Percentiles rank a stretch among this genome's conserved stretches.
phyloP scores from a whole-genome alignment of 2,888 invertebrate species.

The Conistra vaccinii region DNA sequence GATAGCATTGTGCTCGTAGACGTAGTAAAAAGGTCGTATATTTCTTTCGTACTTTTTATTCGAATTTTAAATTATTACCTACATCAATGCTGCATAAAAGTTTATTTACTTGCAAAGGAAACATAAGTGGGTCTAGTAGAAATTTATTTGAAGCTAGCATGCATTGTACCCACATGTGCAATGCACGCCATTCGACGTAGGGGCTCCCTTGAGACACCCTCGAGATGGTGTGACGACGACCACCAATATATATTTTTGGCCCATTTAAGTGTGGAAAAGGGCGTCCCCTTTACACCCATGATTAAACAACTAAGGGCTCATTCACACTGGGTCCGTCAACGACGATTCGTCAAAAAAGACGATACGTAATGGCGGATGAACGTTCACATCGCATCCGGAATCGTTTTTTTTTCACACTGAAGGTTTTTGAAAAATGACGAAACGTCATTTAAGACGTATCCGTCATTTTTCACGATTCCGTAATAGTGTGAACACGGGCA shows the following conservation, averaged over 20 bases:
- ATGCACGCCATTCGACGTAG: slow-evolving; percentile 40
- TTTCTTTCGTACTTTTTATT: slow-evolving; percentile 36
- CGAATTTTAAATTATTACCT: slow-evolving; percentile 47
- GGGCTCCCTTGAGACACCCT: slow-evolving; percentile 46
- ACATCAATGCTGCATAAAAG: slow-evolving; percentile 16
- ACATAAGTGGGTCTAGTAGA: slow-evolving; percentile 38
- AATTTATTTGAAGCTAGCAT: slow-evolving; percentile 46
- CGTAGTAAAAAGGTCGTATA: slow-evolving; percentile 34
- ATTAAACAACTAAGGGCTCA: slow-evolving; percentile 6
- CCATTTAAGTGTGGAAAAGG: slow-evolving; percentile 8
- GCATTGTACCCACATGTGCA: slow-evolving; percentile 47
- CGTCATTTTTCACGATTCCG: no score
- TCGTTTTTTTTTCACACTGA: no score
- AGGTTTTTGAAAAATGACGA: no score
- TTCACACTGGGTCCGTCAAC: no score
- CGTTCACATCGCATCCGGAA: no score
- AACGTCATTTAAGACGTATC: no score
- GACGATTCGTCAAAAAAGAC: no score
- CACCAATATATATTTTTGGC: slow-evolving; percentile 29
- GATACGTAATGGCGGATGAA: no score
- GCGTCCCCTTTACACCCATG: not conserved
- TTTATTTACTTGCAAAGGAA: slow-evolving; percentile 45
- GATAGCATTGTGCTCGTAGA: slow-evolving; percentile 31
- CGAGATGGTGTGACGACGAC: slow-evolving; percentile 53
- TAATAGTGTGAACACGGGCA: no score